phyloP scores from a whole-genome alignment of 2,113 vertebrate genomes.

The Aix galericulata region DNA sequence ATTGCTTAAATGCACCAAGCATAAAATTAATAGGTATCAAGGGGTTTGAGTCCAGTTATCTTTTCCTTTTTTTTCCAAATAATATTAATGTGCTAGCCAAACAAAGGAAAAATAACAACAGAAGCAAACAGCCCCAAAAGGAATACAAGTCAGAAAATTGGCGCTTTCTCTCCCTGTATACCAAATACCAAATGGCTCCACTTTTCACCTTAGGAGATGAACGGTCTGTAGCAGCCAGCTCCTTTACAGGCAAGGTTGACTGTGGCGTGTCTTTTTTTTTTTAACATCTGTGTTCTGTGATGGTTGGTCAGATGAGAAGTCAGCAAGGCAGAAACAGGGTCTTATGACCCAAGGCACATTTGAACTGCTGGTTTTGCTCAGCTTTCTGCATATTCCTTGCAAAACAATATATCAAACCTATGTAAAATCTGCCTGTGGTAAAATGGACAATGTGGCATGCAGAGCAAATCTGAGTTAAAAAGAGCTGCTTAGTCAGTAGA shows the following conservation, averaged over 20 bases:
- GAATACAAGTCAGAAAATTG: background rate
- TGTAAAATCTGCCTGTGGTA: background rate
- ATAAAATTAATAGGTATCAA: background rate
- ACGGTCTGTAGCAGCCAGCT: background rate
- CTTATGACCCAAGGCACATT: background rate
- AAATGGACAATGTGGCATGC: fast-evolving
- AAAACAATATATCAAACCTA: background rate
- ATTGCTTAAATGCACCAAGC: background rate
- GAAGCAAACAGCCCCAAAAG: background rate
- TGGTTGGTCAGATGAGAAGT: background rate
- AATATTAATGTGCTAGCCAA: background rate
- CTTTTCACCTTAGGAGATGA: background rate
- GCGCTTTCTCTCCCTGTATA: background rate
- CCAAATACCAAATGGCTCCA: fast-evolving
- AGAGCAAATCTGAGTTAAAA: background rate
- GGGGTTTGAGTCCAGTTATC: background rate
- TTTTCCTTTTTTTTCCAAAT: background rate
- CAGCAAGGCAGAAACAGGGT: background rate
- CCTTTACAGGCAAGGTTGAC: background rate
- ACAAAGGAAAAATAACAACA: background rate
- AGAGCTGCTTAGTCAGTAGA: background rate
- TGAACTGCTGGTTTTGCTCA: background rate
- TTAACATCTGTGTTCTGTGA: background rate
- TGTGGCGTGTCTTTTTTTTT: background rate
- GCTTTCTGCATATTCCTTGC: background rate